Evolutionary conservation across 2,797 vertebrate species (phyloP), one percentile per base, ranked within the genome.

Genomic region (Lemur catta): DNA sequence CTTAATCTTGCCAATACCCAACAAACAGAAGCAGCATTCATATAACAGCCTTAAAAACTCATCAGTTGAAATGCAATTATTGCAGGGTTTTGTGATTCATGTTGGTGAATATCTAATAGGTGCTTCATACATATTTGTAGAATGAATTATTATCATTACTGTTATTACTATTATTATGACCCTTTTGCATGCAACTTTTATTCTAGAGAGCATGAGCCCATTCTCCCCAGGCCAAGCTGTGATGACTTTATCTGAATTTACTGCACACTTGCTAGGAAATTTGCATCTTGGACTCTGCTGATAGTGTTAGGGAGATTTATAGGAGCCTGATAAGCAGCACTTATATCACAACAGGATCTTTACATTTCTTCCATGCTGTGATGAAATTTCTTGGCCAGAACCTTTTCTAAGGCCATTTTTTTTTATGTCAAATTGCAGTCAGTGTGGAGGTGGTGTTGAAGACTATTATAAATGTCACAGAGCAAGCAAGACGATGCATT

Each of bases 371-470:
- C 41, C 26, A 61, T 86, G n/a, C 15, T 71, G 28, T 48, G 50
- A 79, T 91, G 33, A 93, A 88, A 84, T 71, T 90, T 61, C 26
- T 65, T 28, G 15, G 22, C n/a, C 50, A 48, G 15, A 46, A 22
- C 6, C 63, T 82, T 85, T 89, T 48, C 30, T 91, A 89, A 82
- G 57, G 38, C 76, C 33, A 65, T 78, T 84, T 93, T n/a, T n/a
- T 93, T 55, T 12, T 59, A 86, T 30, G 38, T 87, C 15, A 61
- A 35, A 91, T 48, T 86, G 13, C 48, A 35, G 55, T 76, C 38
- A 26, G 2, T 87, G 17, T 15, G 1, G 35, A 92, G 67, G 5
- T 55, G 11, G 14, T 82, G 28, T 85, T 95, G 67, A 93, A 48
- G 72, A 93, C 7, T 26, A 18, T 71, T 71, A 67, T 28, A 46